Evolutionary conservation across 1,140 invertebrate genomes (phyloP).

Genomic region (Triops longicaudatus): DNA sequence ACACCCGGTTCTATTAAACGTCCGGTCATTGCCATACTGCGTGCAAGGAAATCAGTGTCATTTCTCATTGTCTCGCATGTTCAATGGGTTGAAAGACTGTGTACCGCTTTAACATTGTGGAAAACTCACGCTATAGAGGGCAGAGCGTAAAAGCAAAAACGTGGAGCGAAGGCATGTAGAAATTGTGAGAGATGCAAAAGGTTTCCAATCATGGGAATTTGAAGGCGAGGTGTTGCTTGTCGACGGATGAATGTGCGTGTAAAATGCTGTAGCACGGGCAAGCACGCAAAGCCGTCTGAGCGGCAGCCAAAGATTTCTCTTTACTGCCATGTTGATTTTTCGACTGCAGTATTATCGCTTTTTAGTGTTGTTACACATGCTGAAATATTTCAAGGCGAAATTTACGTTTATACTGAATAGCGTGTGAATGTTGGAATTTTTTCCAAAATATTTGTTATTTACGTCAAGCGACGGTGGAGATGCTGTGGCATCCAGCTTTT

Average conservation of each 20-base stretch:
- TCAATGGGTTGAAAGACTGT: background rate
- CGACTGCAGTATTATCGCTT: background rate
- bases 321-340: slow-evolving; percentile 4
- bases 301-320: background rate
- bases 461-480: too few species aligned
- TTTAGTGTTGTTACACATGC: background rate
- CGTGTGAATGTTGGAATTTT: too few species aligned
- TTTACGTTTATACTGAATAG: too few species aligned
- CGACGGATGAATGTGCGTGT: slow-evolving; percentile 14
- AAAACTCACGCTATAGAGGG: background rate
- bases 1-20: background rate
- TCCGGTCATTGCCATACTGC: background rate
- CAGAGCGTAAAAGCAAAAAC: background rate
- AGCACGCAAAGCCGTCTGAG: slow-evolving; percentile 3
- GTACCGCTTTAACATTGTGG: background rate
- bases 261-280: background rate
- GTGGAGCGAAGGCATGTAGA: background rate
- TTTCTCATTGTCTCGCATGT: background rate
- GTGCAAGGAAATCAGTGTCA: background rate
- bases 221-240: slow-evolving; percentile 7
- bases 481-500: too few species aligned
- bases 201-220: background rate
- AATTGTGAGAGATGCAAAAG: background rate
- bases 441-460: too few species aligned
- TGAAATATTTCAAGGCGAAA: background rate